phyloP scores from a whole-genome alignment of 2,888 invertebrate species.

The Ptychoptera albimana region DNA sequence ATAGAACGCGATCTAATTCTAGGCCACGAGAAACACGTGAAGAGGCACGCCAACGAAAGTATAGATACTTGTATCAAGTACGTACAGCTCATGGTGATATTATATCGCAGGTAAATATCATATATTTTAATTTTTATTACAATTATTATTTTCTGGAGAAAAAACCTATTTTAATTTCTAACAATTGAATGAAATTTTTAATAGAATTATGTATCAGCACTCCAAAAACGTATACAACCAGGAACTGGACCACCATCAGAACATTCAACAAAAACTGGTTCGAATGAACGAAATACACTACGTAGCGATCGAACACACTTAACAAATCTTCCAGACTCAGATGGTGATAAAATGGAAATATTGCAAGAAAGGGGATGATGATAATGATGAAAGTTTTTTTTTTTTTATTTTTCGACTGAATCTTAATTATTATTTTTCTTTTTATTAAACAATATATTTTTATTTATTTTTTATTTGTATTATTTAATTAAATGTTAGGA shows the following conservation, averaged over 20 bases:
- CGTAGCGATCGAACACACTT: slow-evolving; percentile 65
- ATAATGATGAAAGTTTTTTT: slow-evolving; percentile 9
- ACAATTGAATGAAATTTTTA: slow-evolving; percentile 12
- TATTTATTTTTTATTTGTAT: too few species aligned
- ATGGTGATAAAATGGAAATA: slow-evolving; percentile 32
- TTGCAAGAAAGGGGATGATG: slow-evolving; percentile 31
- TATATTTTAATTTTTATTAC: background rate
- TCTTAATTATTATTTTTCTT: too few species aligned
- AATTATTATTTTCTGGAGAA: background rate
- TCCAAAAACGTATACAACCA: slow-evolving; percentile 55
- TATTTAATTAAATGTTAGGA: too few species aligned
- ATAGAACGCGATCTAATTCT: slow-evolving; percentile 23
- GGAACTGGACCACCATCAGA: slow-evolving; percentile 39
- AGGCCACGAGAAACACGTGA: slow-evolving; percentile 60
- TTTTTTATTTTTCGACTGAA: background rate
- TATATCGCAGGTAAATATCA: slow-evolving; percentile 57
- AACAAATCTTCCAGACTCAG: slow-evolving; percentile 56
- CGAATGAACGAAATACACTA: slow-evolving; percentile 55
- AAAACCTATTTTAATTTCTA: background rate
- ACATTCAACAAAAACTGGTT: slow-evolving; percentile 33
- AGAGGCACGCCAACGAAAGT: slow-evolving; percentile 67
- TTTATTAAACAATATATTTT: too few species aligned
- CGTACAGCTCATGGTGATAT: slow-evolving; percentile 81
- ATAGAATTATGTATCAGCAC: slow-evolving; percentile 64
- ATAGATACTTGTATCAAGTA: slow-evolving; percentile 76